These are phyloP conservation scores for Gallinago jamesoni DNA, from an alignment of 2,113 vertebrate genomes.

Conservation along the genomic window DNA sequence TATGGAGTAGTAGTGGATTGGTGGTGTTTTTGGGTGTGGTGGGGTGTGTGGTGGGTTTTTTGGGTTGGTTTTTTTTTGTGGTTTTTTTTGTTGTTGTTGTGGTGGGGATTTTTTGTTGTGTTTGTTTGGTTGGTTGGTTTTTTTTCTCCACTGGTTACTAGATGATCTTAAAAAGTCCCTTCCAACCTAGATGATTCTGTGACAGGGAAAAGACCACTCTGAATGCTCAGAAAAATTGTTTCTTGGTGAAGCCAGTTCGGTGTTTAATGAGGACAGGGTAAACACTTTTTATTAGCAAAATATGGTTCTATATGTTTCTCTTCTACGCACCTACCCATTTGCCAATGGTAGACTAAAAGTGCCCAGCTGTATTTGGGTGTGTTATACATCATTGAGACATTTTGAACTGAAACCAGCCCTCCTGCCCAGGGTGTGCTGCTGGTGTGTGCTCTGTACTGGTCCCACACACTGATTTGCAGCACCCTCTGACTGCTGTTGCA, in stretches of 20 bases:
- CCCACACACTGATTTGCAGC: not conserved
- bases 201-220: not conserved
- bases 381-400: not conserved
- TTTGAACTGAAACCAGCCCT: not conserved
- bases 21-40: too few relatives aligned
- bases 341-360: not conserved
- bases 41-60: too few relatives aligned
- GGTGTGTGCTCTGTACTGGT: not conserved
- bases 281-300: not conserved
- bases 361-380: not conserved
- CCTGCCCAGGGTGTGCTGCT: not conserved
- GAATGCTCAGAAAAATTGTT: not conserved
- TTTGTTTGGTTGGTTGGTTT: too few relatives aligned
- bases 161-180: too few relatives aligned
- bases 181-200: too few relatives aligned
- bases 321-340: not conserved
- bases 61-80: too few relatives aligned
- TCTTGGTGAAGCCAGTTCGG: fast-evolving
- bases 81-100: too few relatives aligned
- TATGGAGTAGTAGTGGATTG: too few relatives aligned
- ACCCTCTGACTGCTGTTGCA: not conserved
- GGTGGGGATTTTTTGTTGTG: too few relatives aligned
- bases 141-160: too few relatives aligned
- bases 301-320: not conserved
- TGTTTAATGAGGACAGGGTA: not conserved